Conservation (phyloP, 2,113 vertebrate genomes). For the Verasper variegatus region DNA sequence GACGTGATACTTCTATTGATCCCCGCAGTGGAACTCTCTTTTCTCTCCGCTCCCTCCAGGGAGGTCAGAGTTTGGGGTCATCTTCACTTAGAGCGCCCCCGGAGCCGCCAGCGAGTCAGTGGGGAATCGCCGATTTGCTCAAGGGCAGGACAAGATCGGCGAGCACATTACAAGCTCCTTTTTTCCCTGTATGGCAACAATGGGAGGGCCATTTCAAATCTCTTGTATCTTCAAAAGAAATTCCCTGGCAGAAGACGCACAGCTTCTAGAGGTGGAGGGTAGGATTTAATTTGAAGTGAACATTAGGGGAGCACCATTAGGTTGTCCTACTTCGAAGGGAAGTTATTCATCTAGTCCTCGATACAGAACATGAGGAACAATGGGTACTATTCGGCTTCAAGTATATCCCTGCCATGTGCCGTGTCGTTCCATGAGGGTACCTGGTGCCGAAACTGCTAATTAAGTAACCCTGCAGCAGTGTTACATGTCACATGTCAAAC, state of each 20-base stretch:
- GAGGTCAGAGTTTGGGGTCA: conserved; percentile 62
- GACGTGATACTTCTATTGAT: conserved; percentile 53
- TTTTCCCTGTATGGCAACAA: conserved; percentile 10
- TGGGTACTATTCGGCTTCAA: conserved; percentile 34
- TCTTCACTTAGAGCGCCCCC: conserved; percentile 50
- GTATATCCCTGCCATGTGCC: conserved; percentile 26
- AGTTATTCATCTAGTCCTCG: conserved; percentile 34
- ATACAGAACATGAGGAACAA: conserved; percentile 58
- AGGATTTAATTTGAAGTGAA: conserved; percentile 46
- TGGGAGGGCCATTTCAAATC: conserved; percentile 23
- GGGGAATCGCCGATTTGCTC: conserved; percentile 61
- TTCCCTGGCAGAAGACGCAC: conserved; percentile 21
- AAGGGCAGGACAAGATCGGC: conserved; percentile 60
- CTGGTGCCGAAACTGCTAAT: conserved; percentile 30
- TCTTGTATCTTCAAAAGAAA: conserved; percentile 55
- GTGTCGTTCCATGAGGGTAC: conserved; percentile 6
- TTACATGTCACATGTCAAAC: conserved; percentile 3
- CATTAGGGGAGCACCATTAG: conserved; percentile 38
- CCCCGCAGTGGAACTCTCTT: conserved; percentile 58
- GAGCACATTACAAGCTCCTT: conserved; percentile 29
- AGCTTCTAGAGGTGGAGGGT: conserved; percentile 6
- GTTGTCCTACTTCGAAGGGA: conserved; percentile 45
- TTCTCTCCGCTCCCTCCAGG: conserved; percentile 51
- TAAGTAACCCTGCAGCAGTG: conserved; percentile 5
- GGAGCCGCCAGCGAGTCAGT: conserved; percentile 47